Evolutionary conservation across 30 jellyfish, hydroid and myxozoan genomes (phyloP).

Genomic region (Hydractinia echinata): DNA sequence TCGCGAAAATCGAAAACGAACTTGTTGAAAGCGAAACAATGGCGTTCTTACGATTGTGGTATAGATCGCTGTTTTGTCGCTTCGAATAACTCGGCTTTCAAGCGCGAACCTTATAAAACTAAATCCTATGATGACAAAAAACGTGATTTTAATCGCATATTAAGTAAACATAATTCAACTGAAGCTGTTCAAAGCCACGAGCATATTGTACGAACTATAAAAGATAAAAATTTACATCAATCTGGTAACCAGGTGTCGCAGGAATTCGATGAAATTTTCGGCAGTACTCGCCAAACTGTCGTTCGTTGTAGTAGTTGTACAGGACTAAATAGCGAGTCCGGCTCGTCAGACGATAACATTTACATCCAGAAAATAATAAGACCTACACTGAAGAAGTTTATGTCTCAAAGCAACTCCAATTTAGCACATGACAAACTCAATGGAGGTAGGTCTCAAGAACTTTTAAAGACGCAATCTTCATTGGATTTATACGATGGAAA

Average conservation of each 20-base stretch:
- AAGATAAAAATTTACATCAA: neutral
- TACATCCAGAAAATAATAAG: neutral
- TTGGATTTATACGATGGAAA: neutral
- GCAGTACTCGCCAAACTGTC: neutral
- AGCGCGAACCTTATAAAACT: neutral
- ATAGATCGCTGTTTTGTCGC: neutral
- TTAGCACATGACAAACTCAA: neutral
- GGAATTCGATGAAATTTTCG: constrained; percentile 12
- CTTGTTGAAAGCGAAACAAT: neutral
- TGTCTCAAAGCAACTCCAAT: neutral
- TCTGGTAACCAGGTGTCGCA: neutral
- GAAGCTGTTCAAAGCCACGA: neutral
- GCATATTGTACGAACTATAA: neutral
- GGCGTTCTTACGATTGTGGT: constrained; percentile 10
- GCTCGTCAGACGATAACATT: neutral
- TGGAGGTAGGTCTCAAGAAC: neutral
- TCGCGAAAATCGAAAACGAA: neutral
- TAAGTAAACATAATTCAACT: neutral
- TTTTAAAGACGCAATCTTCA: neutral
- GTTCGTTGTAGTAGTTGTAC: neutral
- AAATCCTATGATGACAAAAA: neutral
- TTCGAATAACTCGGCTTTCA: neutral
- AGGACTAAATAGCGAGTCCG: neutral
- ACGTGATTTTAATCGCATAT: neutral
- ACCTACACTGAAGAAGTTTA: neutral